Base-by-base conservation (phyloP, 2,888 invertebrate species). In the Eupithecia vulgata region DNA sequence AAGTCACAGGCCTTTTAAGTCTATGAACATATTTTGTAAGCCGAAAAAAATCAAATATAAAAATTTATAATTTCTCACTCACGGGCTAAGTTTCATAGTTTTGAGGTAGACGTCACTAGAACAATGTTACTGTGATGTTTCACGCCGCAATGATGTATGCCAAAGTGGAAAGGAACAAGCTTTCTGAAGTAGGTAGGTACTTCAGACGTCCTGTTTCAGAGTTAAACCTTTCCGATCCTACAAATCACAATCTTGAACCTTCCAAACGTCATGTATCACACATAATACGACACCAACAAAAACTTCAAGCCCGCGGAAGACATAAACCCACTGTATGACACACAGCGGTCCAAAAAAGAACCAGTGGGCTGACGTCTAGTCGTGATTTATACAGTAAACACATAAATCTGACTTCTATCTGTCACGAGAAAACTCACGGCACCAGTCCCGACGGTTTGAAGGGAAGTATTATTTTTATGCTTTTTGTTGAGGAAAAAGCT, bases 371-470 rank as follows among this genome's bases (percentile, higher is more conserved):
- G 90, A 90, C 89, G 87, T 85, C 86, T 86, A 84, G 83, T 81
- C 85, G 86, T 94, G 94, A 95, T 94, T 94, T 94, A 93, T 94
- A 90, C 91, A 90, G 94, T 94, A 94, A 94, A 95, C 94, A 94
- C 93, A 94, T 95, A 94, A 94, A 95, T 94, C 94, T 90, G 94
- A 93, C 93, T 93, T 92, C 89, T 90, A 88, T 90, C 93, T 92
- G 93, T 93, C 93, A 91, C 84, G 80, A 76, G 81, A 79, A 77
- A 30, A 2, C 59, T 30, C 59, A 21, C 35, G 35, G 10, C 65
- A 13, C 65, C 40, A 25, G 40, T 34, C 78, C 80, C 72, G 76
- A 21, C 37, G 70, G 21, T 76, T 62, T 82, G 83, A 82, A 81
- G 81, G 65, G 65, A 65, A 37, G 25, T 65, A 34, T 15, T 65